Evolutionary conservation across 1,140 invertebrate genomes (phyloP).

Genomic region (Phthorimaea operculella): DNA sequence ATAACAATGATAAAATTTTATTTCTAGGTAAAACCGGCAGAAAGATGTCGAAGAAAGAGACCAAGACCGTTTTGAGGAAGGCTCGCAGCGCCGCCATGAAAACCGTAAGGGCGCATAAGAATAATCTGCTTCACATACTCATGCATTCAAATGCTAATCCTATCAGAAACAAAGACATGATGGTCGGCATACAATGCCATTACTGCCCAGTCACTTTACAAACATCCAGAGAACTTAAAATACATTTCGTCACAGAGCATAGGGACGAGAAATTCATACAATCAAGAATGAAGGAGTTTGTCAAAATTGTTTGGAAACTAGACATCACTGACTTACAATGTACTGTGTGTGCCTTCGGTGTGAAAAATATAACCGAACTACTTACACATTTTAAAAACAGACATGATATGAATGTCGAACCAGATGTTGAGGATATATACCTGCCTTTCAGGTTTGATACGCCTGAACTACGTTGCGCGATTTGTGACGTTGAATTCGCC

Average conservation of each 20-base stretch:
- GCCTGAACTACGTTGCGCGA: constrained; percentile 36
- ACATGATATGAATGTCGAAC: not conserved
- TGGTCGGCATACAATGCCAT: not conserved
- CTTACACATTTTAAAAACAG: not conserved
- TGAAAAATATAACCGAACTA: not conserved
- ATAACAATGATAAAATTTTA: not conserved
- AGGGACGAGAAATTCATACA: not conserved
- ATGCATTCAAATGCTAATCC: not conserved
- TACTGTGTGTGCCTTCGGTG: not conserved
- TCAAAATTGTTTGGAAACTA: not conserved
- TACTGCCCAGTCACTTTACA: not conserved
- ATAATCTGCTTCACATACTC: not conserved
- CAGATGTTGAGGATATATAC: not conserved
- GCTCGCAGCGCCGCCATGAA: not conserved
- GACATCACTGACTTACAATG: not conserved
- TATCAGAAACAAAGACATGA: not conserved
- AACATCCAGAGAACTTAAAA: not conserved
- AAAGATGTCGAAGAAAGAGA: not conserved
- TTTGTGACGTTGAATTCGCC: constrained; percentile 49
- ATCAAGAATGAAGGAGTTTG: not conserved
- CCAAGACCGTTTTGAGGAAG: not conserved
- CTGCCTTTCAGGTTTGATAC: constrained; percentile 48
- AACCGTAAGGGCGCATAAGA: not conserved
- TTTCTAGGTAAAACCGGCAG: constrained; percentile 1
- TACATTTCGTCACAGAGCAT: not conserved